Evolutionary conservation across 64 coral and sea anemone species (phyloP).

Genomic region (Platygyra sinensis): DNA sequence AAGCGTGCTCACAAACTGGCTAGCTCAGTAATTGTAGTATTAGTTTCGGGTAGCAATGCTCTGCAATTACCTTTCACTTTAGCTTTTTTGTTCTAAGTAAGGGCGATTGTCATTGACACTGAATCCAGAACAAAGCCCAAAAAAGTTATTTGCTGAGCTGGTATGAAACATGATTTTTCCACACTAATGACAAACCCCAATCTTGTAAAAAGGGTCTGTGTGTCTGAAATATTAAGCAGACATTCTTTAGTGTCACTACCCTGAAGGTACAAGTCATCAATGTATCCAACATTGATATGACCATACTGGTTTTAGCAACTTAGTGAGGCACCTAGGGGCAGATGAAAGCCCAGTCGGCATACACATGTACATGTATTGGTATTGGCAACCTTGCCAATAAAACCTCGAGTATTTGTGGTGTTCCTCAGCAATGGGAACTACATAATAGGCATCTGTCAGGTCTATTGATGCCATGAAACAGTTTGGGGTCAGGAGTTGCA

Average conservation of each 20-base stretch:
- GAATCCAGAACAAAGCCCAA: no score
- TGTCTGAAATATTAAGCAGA: neutral
- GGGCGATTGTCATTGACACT: no score
- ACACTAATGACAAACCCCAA: no score
- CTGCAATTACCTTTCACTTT: no score
- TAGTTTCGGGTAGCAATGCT: neutral
- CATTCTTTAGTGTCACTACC: neutral
- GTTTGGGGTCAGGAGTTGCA: no score
- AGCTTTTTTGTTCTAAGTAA: no score
- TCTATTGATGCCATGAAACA: no score
- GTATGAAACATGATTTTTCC: constrained; percentile 1
- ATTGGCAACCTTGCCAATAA: constrained; percentile 1
- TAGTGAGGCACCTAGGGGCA: constrained; percentile 35
- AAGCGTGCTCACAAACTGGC: constrained; percentile 42
- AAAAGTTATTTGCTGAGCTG: constrained; percentile 20
- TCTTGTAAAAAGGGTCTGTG: neutral
- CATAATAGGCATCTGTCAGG: constrained; percentile 10
- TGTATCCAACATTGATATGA: constrained; percentile 29
- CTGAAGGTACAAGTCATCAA: constrained; percentile 34
- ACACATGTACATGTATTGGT: constrained; percentile 46
- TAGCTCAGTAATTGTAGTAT: constrained; percentile 26
- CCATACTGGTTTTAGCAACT: constrained; percentile 24
- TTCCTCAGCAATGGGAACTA: constrained; percentile 32
- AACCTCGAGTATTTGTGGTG: constrained; percentile 28
- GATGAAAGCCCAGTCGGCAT: constrained; percentile 38